phyloP scores from a whole-genome alignment of 2,113 vertebrate species.

The Psilopsiagon aymara region DNA sequence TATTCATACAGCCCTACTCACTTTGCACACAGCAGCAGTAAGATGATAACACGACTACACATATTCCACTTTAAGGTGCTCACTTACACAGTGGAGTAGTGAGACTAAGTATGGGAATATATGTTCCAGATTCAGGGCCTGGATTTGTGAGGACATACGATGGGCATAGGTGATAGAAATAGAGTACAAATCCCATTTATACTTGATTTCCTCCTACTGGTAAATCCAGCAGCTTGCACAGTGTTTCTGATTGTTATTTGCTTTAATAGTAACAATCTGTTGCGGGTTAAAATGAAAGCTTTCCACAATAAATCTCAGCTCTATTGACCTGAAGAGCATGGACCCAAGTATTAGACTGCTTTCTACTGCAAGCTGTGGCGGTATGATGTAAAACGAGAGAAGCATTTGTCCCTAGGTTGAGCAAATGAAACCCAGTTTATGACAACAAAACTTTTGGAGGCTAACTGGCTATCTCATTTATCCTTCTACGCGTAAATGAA shows the following conservation, averaged over 20 bases:
- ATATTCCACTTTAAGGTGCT: background rate
- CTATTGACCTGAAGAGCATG: background rate
- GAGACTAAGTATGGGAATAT: background rate
- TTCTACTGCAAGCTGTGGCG: background rate
- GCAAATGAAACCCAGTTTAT: background rate
- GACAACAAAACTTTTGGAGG: background rate
- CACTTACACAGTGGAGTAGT: background rate
- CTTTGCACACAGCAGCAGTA: background rate
- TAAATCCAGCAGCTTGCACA: background rate
- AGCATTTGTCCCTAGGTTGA: background rate
- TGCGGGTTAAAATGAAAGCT: background rate
- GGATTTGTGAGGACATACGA: background rate
- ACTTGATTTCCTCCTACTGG: background rate
- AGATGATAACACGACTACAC: background rate
- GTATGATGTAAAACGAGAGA: background rate
- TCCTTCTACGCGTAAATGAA: conserved; percentile 34
- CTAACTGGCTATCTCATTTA: conserved; percentile 24
- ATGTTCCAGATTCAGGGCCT: background rate
- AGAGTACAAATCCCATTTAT: background rate
- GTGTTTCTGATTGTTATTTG: background rate
- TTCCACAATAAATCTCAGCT: background rate
- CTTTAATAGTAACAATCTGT: background rate
- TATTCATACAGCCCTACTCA: background rate
- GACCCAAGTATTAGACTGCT: background rate
- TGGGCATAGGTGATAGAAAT: background rate